Conservation (phyloP, 1,140 invertebrate genomes). For the Grapholita molesta region DNA sequence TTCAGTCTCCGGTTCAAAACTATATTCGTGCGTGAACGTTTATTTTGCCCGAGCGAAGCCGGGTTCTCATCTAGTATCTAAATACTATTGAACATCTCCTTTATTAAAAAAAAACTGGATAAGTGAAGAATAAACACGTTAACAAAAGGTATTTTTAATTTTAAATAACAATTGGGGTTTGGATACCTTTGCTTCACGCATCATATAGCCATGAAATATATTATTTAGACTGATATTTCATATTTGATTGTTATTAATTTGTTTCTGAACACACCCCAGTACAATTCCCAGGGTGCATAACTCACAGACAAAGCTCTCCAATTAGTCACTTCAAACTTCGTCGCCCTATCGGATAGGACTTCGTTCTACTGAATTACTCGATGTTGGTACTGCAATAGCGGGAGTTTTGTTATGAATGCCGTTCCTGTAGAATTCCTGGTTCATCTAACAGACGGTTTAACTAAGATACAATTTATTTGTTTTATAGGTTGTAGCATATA, state of each 20-base stretch:
- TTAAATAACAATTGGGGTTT: too few relatives aligned
- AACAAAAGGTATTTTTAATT: too few relatives aligned
- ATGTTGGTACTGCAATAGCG: not conserved
- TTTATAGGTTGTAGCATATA: not conserved
- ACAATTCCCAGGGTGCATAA: not conserved
- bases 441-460: not conserved
- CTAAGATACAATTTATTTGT: too few relatives aligned
- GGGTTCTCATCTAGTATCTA: too few relatives aligned
- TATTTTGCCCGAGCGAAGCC: too few relatives aligned
- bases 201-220: too few relatives aligned
- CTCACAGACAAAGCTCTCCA: not conserved
- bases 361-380: not conserved
- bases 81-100: too few relatives aligned
- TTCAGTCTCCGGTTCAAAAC: too few relatives aligned
- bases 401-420: not conserved
- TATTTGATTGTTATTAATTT: not conserved
- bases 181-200: too few relatives aligned
- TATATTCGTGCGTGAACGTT: too few relatives aligned
- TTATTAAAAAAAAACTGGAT: too few relatives aligned
- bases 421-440: not conserved
- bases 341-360: not conserved
- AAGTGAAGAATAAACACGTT: too few relatives aligned
- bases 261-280: not conserved
- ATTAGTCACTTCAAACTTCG: not conserved
- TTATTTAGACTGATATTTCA: not conserved